Evolutionary conservation across 2,888 invertebrate genomes (phyloP), one percentile per base, ranked within the genome.

Genomic region (Pheosia gnoma): DNA sequence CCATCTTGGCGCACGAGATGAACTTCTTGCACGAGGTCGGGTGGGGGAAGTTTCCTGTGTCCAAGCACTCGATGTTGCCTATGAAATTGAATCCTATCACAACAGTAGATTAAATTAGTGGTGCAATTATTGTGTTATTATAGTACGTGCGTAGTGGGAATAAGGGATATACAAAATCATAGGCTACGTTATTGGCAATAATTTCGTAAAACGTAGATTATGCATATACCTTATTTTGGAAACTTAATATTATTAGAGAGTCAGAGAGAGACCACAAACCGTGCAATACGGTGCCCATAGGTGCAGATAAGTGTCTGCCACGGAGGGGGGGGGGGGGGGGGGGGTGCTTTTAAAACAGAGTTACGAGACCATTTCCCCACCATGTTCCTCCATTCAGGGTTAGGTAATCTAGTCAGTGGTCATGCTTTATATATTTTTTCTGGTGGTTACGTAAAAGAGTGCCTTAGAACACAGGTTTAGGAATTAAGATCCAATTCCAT

Each of bases 1-100:
- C 97, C 94, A 97, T 88, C 55, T 91, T 85, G 0, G 98, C 97
- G 87, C 98, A 98, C 36, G 97, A 97, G 77, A 98, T 98, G 86
- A 98, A 98, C 88, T 98, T 98, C 88, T 96, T 97, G 87, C 98
- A 98, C 0, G 97, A 98, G 13, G 96, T 94, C 3, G 98, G 98
- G 91, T 98, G 98, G 0, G 98, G 97, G 90, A 98, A 98, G 86
- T 97, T 98, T 51, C 98, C 98, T 75, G 97, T 96, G 86, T 98
- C 98, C 63, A 97, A 89, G 82, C 98, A 98, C 74, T 97, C 96
- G 73, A 98, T 96, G 60, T 95, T 95, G 43, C 97, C 97, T 84
- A 45, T 57, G 57, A 57, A 57, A 45, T 45, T 43, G 10, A 57
- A 57, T 13, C 57, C 57, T 57, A 45, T 57, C 43, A 57, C 43